Base-by-base conservation (phyloP, 2,797 vertebrate species). In the Sebastes variabilis region DNA sequence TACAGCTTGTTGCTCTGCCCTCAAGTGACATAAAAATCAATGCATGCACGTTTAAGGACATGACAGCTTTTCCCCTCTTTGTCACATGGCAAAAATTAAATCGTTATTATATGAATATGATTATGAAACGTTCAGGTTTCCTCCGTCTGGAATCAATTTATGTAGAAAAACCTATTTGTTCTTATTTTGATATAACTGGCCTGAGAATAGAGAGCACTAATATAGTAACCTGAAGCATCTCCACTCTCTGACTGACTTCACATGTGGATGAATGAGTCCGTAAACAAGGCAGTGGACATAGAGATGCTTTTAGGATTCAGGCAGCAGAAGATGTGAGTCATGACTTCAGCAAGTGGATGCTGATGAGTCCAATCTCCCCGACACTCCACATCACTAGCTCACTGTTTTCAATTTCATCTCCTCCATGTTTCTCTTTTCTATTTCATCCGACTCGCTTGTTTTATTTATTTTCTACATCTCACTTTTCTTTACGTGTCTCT, bases 391-490 rank as follows among this genome's bases (percentile, higher is more conserved):
- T 42, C 42, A 46, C 42, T 46, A 20, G 0, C 12, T 65, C 30
- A 11, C 25, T 14, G 1, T 65, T 58, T 71, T 77, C 16, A 64
- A 7, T 34, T 75, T 59, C 55, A 36, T n/a, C 70, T 36, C 5
- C 55, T 66, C 0, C 30, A 20, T 5, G 12, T 27, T 59, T 79
- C 66, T 68, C 14, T 5, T 38, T 34, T 70, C 52, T 16, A 2
- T 55, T 76, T 70, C 34, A 75, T 76, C 77, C 46, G 58, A 76
- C 64, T 32, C 4, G 7, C 49, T 60, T 72, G 42, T 46, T 83
- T 79, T 42, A 32, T 82, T 69, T 66, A 54, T 86, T 65, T 60
- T 66, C 75, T 61, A 16, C 29, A 34, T 71, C 10, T 62, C 10
- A 29, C 60, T 69, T 68, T 71, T 66, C 62, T 42, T 16, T 6